A percentile compares a stretch with the other conserved stretches of the same genome.
These are phyloP conservation scores for Montipora sp. DNA, from an alignment of 64 coral and sea anemone genomes.

Conservation along the genomic window DNA sequence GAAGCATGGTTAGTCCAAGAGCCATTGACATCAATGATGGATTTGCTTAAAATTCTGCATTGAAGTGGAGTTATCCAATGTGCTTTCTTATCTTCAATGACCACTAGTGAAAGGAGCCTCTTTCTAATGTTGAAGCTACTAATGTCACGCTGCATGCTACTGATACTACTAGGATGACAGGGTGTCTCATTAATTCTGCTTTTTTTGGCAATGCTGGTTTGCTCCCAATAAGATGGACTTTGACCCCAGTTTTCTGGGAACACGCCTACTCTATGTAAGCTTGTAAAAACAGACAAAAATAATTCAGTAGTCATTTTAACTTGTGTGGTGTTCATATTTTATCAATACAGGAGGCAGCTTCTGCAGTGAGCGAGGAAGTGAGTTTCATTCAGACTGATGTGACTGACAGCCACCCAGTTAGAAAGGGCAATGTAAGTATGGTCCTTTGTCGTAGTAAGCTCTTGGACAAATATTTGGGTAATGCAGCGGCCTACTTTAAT, in stretches of 20 bases:
- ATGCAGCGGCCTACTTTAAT: too few species aligned
- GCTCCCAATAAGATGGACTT: background rate
- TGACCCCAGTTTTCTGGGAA: conserved; percentile 6
- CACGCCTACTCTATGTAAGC: too few species aligned
- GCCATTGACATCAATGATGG: too few species aligned
- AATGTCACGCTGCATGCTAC: background rate
- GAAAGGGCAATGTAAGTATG: conserved; percentile 13
- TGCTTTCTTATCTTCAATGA: too few species aligned
- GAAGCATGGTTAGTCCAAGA: too few species aligned
- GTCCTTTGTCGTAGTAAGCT: background rate
- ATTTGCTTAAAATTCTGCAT: too few species aligned
- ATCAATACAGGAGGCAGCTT: conserved; percentile 13
- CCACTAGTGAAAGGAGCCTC: too few species aligned
- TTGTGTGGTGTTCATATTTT: background rate
- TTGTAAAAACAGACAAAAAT: background rate
- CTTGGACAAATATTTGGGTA: too few species aligned
- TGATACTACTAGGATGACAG: background rate
- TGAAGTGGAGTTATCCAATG: too few species aligned
- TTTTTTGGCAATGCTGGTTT: background rate
- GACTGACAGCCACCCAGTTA: background rate
- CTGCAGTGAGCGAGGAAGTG: conserved; percentile 20
- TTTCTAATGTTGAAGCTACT: too few species aligned
- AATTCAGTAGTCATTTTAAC: background rate
- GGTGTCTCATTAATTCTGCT: too few species aligned
- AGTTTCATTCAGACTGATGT: conserved; percentile 24